Conservation (phyloP, 1,140 invertebrate species). For the Arctopsyche grandis region DNA sequence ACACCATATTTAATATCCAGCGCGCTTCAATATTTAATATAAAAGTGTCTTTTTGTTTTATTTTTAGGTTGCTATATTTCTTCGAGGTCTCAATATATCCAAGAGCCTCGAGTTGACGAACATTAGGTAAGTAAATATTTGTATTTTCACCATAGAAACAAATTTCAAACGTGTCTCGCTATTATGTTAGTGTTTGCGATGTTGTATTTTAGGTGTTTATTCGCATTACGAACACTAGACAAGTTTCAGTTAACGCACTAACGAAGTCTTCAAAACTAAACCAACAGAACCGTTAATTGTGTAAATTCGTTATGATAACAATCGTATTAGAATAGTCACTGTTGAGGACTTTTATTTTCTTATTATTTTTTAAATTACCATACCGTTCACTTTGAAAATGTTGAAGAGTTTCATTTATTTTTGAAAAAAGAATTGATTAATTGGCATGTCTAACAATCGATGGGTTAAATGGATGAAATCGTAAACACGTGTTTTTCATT, state of each 20-base stretch:
- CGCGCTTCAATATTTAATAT: not conserved
- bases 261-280: not conserved
- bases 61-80: conserved; percentile 73
- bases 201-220: no score
- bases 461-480: no score
- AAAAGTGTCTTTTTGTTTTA: conserved; percentile 37
- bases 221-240: no score
- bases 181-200: no score
- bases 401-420: no score
- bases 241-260: not conserved
- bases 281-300: not conserved
- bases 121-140: conserved; percentile 68
- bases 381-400: no score
- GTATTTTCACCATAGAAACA: conserved; percentile 39
- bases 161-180: not conserved
- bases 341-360: no score
- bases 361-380: no score
- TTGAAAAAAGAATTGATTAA: no score
- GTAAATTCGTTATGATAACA: not conserved
- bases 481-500: no score
- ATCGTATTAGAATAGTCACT: no score
- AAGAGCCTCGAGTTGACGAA: conserved; percentile 75
- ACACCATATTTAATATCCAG: not conserved
- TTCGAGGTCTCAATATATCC: conserved; percentile 73
- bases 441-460: no score